Evolutionary conservation across 2,113 vertebrate species (phyloP).

Genomic region (human (Homo sapiens)): GRCh38 chr6:140718501-140719000

Average conservation of each 20-base stretch:
- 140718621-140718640: slow-evolving; percentile 37
- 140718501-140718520: neutral
- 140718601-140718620: neutral
- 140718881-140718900: slow-evolving; percentile 52
- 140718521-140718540: neutral
- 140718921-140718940: neutral
- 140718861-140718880: slow-evolving; percentile 38
- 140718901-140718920: slow-evolving; percentile 20
- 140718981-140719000: neutral
- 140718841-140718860: slow-evolving; percentile 51
- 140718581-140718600: slow-evolving; percentile 1
- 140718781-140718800: slow-evolving; percentile 62
- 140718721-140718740: slow-evolving; percentile 55
- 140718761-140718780: slow-evolving; percentile 54
- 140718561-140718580: neutral
- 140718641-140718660: slow-evolving; percentile 24
- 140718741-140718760: slow-evolving; percentile 69
- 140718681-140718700: slow-evolving; percentile 40
- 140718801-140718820: slow-evolving; percentile 61
- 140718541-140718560: neutral
- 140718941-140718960: slow-evolving; percentile 1
- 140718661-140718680: neutral
- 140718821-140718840: slow-evolving; percentile 63
- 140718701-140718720: slow-evolving; percentile 41
- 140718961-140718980: neutral